phyloP scores from a whole-genome alignment of 2,888 invertebrate species.

The Hydriomena furcata region DNA sequence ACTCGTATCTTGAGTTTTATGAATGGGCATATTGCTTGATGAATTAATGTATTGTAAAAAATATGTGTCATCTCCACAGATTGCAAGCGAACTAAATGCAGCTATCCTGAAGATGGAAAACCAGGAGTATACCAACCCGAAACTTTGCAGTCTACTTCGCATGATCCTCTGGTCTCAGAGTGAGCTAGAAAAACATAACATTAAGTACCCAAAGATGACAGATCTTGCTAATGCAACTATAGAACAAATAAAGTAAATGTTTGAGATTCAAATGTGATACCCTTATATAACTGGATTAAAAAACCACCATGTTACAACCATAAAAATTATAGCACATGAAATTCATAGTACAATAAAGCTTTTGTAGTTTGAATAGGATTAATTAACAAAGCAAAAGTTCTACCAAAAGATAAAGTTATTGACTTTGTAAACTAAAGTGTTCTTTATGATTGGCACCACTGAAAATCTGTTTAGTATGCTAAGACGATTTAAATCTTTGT shows the following conservation, averaged over 20 bases:
- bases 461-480: background rate
- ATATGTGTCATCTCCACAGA: slow-evolving; percentile 71
- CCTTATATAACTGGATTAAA: background rate
- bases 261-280: background rate
- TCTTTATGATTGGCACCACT: background rate
- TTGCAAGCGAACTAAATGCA: slow-evolving; percentile 98
- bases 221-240: slow-evolving; percentile 94
- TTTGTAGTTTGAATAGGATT: too few species aligned
- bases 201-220: slow-evolving; percentile 98
- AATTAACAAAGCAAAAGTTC: too few species aligned
- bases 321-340: background rate
- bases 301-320: background rate
- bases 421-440: too few species aligned
- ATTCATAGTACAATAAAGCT: background rate
- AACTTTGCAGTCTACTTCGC: slow-evolving; percentile 95
- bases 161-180: slow-evolving; percentile 98
- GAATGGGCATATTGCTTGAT: too few species aligned
- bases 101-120: slow-evolving; percentile 98
- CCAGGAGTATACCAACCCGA: slow-evolving; percentile 94
- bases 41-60: too few species aligned
- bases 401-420: too few species aligned
- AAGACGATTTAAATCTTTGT: background rate
- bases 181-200: slow-evolving; percentile 96
- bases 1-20: too few species aligned
- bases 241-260: slow-evolving; percentile 86